Base-by-base conservation (phyloP, 53 echinoderm and acorn worm genomes). In the Temnopleurus reevesii region DNA sequence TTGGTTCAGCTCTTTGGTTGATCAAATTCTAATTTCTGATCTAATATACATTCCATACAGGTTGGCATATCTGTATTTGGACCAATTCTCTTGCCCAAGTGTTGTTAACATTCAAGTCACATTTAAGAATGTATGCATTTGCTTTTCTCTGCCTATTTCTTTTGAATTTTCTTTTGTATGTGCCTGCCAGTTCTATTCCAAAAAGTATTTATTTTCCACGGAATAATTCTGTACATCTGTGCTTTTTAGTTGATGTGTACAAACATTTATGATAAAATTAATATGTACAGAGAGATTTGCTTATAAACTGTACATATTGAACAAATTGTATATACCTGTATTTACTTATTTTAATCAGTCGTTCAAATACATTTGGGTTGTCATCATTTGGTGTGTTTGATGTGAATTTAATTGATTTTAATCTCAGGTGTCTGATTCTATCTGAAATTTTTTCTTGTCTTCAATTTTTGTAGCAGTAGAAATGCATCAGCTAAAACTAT, bases 401-500 rank as follows among this genome's bases (percentile, higher is more conserved):
- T 15, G 63, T 63, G 33, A 63, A 71, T 31, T 71, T 36, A 19
- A 71, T 71, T 21, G 8, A 38, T 71, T 71, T n/a, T 38, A 8
- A 71, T 71, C 71, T 71, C 71, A 79, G 79, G 46, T 47, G 46
- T 79, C 12, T 27, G 49, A 15, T 79, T 46, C 51, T 79, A 47
- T 79, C 49, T 47, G 49, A 79, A 49, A 49, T 79, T 79, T 47
- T 79, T 79, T 79, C 79, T 79, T n/a, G 79, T 79, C 79, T 79
- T 79, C 79, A n/a, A 15, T 76, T 76, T 26, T 47, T 47, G 79
- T 47, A 49, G 47, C 26, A 79, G 28, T 49, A 79, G 71, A 21
- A 71, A 8, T 43, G 12, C n/a, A n/a, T n/a, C n/a, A n/a, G n/a
- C n/a, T n/a, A n/a, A n/a, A n/a, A n/a, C n/a, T n/a, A n/a, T n/a